These are phyloP conservation scores for Sinohyriopsis cumingii DNA, from an alignment of 2,888 invertebrate genomes.

Conservation along the genomic window DNA sequence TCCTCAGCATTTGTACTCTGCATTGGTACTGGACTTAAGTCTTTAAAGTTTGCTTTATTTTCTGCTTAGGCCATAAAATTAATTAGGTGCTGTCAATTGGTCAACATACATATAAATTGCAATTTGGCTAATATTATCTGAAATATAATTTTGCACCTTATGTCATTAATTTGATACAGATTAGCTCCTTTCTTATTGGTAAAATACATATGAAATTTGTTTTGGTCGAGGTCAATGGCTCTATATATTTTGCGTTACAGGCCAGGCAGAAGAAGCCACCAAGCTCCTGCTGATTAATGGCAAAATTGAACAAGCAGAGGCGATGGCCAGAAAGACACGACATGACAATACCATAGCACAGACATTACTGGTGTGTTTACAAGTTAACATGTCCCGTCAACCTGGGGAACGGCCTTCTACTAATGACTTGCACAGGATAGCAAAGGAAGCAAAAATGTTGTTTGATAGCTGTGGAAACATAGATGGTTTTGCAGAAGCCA, in stretches of 20 bases:
- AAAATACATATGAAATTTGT: neutral
- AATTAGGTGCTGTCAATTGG: too few relatives aligned
- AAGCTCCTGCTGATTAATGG: conserved; percentile 44
- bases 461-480: conserved; percentile 26
- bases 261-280: conserved; percentile 35
- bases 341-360: conserved; percentile 40
- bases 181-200: neutral
- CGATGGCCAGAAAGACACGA: conserved; percentile 34
- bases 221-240: neutral
- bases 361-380: conserved; percentile 35
- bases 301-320: conserved; percentile 30
- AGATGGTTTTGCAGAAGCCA: conserved; percentile 30
- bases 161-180: too few relatives aligned
- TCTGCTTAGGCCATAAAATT: too few relatives aligned
- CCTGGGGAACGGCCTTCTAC: neutral
- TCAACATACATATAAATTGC: too few relatives aligned
- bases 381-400: conserved; percentile 30
- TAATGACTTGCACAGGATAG: conserved; percentile 9
- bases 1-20: too few relatives aligned
- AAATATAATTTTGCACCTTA: too few relatives aligned
- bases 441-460: conserved; percentile 31
- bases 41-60: too few relatives aligned
- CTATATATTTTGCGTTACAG: conserved; percentile 28
- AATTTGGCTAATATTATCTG: too few relatives aligned
- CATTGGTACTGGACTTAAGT: too few relatives aligned